These are phyloP conservation scores for Lutjanus erythropterus DNA, from an alignment of 2,113 vertebrate species.

Conservation along the genomic window DNA sequence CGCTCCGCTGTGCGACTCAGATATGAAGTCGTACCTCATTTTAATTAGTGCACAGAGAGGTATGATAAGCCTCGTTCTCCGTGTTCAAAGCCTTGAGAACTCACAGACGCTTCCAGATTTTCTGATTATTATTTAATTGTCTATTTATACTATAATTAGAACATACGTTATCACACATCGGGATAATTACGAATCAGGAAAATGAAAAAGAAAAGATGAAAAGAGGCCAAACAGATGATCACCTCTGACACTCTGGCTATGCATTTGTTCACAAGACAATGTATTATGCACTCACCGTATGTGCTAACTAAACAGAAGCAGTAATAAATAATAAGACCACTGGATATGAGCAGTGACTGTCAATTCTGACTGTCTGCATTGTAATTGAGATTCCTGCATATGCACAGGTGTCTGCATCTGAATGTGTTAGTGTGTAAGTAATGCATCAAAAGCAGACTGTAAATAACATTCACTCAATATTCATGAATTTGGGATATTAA, in stretches of 20 bases:
- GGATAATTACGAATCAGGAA: not conserved
- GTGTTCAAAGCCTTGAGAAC: conserved; percentile 14
- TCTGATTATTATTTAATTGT: conserved; percentile 25
- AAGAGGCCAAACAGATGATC: not conserved
- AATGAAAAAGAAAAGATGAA: not conserved
- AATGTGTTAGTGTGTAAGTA: not conserved
- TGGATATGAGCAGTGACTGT: not conserved
- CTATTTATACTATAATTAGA: conserved; percentile 10
- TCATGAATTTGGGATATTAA: not conserved
- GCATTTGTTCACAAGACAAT: not conserved
- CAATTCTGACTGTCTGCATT: not conserved
- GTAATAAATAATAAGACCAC: conserved; percentile 20
- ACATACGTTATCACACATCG: not conserved
- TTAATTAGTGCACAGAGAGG: conserved; percentile 41
- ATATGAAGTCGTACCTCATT: conserved; percentile 24
- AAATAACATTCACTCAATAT: not conserved
- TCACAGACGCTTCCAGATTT: conserved; percentile 10
- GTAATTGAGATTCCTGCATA: conserved; percentile 13
- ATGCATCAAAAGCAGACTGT: conserved; percentile 5
- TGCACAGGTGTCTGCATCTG: not conserved
- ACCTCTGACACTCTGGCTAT: not conserved
- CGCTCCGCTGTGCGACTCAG: not conserved
- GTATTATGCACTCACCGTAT: not conserved
- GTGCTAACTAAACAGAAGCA: conserved; percentile 20
- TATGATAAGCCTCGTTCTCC: not conserved